These are phyloP conservation scores for Maniola hyperantus DNA, from an alignment of 2,888 invertebrate genomes.

Conservation along the genomic window DNA sequence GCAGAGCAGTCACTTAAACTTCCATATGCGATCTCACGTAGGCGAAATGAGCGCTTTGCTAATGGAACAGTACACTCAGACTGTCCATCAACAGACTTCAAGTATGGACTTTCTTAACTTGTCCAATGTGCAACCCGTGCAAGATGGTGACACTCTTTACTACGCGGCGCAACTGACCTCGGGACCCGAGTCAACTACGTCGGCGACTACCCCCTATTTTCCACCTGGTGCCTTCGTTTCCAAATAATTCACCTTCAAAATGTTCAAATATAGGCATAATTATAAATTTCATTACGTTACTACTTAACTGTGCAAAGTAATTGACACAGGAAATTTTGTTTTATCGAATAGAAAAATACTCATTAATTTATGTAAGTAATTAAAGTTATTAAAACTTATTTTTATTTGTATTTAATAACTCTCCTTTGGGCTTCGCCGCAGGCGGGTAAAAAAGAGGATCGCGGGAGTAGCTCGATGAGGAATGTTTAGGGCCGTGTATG, in stretches of 20 bases:
- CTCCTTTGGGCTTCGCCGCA: no score
- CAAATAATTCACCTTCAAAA: neutral
- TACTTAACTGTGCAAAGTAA: no score
- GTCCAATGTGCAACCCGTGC: constrained; percentile 64
- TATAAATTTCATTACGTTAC: no score
- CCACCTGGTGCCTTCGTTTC: neutral
- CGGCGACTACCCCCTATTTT: constrained; percentile 25
- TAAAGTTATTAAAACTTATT: no score
- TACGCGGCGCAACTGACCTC: constrained; percentile 65
- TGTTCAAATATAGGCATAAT: neutral
- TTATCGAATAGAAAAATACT: no score
- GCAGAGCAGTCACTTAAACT: constrained; percentile 76
- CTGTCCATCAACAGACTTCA: constrained; percentile 49
- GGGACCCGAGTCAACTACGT: constrained; percentile 21
- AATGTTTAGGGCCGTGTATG: no score
- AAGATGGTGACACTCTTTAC: constrained; percentile 68
- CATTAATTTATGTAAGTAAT: no score
- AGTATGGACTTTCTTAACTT: constrained; percentile 61
- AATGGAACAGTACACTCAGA: constrained; percentile 56
- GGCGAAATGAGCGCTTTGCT: constrained; percentile 50
- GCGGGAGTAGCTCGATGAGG: no score
- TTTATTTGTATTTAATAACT: neutral
- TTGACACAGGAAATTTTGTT: no score
- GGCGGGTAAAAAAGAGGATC: no score
- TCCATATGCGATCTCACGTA: constrained; percentile 73